phyloP scores from a whole-genome alignment of 1,140 invertebrate species.

The Drosophila sulfurigaster region DNA sequence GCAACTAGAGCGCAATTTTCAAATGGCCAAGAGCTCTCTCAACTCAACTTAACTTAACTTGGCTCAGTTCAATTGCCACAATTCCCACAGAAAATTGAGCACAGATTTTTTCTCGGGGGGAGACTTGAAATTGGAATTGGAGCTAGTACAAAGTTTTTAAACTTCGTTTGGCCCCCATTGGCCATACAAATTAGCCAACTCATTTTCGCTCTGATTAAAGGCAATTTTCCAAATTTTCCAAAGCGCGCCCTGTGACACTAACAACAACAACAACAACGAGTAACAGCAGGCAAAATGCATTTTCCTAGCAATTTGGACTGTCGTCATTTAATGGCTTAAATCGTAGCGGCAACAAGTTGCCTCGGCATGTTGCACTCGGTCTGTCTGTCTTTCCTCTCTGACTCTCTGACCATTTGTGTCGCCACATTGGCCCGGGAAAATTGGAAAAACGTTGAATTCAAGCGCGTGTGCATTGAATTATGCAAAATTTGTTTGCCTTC shows the following conservation, averaged over 20 bases:
- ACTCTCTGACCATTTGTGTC: constrained; percentile 51
- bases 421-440: constrained; percentile 53
- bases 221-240: constrained; percentile 80
- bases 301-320: constrained; percentile 68
- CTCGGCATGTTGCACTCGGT: constrained; percentile 30
- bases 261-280: constrained; percentile 50
- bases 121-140: neutral
- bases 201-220: constrained; percentile 82
- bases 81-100: constrained; percentile 54
- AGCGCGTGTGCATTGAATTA: constrained; percentile 76
- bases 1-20: constrained; percentile 39
- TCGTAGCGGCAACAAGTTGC: constrained; percentile 51
- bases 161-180: constrained; percentile 19
- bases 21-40: constrained; percentile 18
- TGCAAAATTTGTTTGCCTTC: constrained; percentile 59
- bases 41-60: neutral
- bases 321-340: constrained; percentile 74
- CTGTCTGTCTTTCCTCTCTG: neutral
- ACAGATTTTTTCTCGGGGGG: neutral
- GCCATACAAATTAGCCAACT: constrained; percentile 68
- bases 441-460: constrained; percentile 59
- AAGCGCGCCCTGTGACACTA: constrained; percentile 62
- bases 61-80: constrained; percentile 23
- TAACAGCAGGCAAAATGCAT: constrained; percentile 39
- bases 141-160: constrained; percentile 13